Evolutionary conservation across 2,888 invertebrate genomes (phyloP).

Genomic region (Phaonia tiefii): DNA sequence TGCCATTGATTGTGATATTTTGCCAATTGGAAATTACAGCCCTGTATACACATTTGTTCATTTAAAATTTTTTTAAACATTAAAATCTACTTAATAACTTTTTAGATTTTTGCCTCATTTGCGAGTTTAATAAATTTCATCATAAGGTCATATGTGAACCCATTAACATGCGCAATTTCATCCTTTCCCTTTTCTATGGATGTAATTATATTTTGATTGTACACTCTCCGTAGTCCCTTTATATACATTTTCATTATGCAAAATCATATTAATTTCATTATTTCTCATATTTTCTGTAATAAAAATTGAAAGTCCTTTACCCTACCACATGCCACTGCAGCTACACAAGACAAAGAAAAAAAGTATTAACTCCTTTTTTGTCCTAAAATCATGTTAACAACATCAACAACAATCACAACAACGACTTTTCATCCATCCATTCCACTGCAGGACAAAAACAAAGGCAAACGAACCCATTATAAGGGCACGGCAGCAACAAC

Average conservation of each 20-base stretch:
- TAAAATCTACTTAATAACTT: too few species aligned
- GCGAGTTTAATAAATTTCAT: too few species aligned
- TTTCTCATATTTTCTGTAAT: background rate
- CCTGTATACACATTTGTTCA: too few species aligned
- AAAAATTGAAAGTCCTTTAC: background rate
- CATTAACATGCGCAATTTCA: too few species aligned
- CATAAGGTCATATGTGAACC: too few species aligned
- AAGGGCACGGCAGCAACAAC: background rate
- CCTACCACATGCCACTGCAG: too few species aligned
- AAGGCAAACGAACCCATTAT: slow-evolving; percentile 19
- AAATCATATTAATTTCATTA: slow-evolving; percentile 18
- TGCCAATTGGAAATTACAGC: too few species aligned
- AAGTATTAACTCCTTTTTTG: background rate
- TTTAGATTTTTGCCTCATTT: too few species aligned
- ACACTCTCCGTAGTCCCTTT: background rate
- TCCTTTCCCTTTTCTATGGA: too few species aligned
- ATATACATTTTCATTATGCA: background rate
- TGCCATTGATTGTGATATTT: too few species aligned
- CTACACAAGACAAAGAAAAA: too few species aligned
- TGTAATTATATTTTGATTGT: background rate
- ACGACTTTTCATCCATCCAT: background rate
- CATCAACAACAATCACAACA: background rate
- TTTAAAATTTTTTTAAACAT: too few species aligned
- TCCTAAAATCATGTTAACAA: slow-evolving; percentile 1
- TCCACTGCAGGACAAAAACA: background rate